These are phyloP conservation scores for Dione juno DNA, from an alignment of 2,888 invertebrate species.

Conservation along the genomic window DNA sequence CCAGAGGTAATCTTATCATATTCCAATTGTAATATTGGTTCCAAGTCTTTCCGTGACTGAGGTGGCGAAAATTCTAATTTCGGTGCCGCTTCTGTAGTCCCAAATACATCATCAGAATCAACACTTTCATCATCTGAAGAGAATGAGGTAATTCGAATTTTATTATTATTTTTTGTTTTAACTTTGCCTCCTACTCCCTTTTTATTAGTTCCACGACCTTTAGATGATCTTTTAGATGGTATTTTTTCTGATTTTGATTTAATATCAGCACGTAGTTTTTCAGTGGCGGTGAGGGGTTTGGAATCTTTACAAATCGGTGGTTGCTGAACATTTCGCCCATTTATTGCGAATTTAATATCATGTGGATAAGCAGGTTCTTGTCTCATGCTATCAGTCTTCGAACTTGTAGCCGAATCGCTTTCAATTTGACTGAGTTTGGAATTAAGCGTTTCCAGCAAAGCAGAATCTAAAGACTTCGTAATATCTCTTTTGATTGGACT, in stretches of 20 bases:
- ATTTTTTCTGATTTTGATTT: slow-evolving; percentile 85
- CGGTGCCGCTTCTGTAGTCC: slow-evolving; percentile 89
- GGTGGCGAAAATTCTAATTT: slow-evolving; percentile 89
- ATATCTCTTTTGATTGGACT: slow-evolving; percentile 88
- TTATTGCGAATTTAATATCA: slow-evolving; percentile 81
- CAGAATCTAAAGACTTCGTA: slow-evolving; percentile 87
- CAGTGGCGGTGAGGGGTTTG: slow-evolving; percentile 75
- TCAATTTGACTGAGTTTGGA: slow-evolving; percentile 90
- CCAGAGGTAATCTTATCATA: slow-evolving; percentile 87
- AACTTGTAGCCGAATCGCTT: slow-evolving; percentile 89
- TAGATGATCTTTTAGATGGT: slow-evolving; percentile 85
- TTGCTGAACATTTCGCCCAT: slow-evolving; percentile 72
- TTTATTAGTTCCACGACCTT: slow-evolving; percentile 84
- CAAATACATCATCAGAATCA: slow-evolving; percentile 90
- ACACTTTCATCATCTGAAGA: slow-evolving; percentile 90
- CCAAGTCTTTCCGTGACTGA: slow-evolving; percentile 89
- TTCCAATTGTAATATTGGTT: slow-evolving; percentile 88
- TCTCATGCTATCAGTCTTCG: slow-evolving; percentile 87
- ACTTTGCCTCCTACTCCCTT: slow-evolving; percentile 83
- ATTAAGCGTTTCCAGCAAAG: slow-evolving; percentile 86
- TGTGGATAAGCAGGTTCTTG: slow-evolving; percentile 82
- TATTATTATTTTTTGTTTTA: slow-evolving; percentile 86
- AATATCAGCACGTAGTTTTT: slow-evolving; percentile 80
- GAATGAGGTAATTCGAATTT: slow-evolving; percentile 89
- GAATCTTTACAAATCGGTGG: slow-evolving; percentile 73